Conservation (phyloP, 2,888 invertebrate genomes). For the Elmis aenea region DNA sequence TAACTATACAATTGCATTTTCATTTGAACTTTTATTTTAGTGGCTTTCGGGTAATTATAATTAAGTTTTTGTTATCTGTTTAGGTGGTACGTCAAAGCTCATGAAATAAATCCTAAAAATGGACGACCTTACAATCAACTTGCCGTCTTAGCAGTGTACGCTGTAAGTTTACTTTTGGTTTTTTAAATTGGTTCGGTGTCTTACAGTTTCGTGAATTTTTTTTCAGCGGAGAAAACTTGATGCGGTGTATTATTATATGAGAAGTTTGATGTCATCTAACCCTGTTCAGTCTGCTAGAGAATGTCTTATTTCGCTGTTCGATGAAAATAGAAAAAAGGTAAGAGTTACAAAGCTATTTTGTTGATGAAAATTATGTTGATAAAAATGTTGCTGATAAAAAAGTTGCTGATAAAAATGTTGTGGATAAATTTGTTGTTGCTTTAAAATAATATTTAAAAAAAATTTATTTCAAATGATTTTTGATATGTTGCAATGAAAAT, state of each 20-base stretch:
- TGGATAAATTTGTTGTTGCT: no score
- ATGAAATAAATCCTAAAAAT: constrained; percentile 90
- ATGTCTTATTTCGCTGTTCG: constrained; percentile 80
- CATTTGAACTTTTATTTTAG: no score
- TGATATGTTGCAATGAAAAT: no score
- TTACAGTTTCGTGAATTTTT: constrained; percentile 6
- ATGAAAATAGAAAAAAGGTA: constrained; percentile 89
- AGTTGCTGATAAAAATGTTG: no score
- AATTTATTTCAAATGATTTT: no score
- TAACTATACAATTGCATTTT: no score
- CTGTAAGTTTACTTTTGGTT: constrained; percentile 53
- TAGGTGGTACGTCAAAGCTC: constrained; percentile 88
- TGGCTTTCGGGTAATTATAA: no score
- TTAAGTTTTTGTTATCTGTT: no score
- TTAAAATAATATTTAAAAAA: no score
- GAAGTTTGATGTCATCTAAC: constrained; percentile 91
- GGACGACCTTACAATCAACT: constrained; percentile 93
- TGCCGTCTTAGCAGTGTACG: constrained; percentile 81
- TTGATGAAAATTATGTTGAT: no score
- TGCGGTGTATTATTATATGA: constrained; percentile 95
- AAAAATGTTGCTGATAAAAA: no score
- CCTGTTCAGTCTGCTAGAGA: constrained; percentile 90
- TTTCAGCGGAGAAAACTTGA: constrained; percentile 83
- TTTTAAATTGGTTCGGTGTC: constrained; percentile 5
- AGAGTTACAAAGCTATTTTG: no score